These are phyloP conservation scores for Ascaphus truei DNA, from an alignment of 2,113 vertebrate species.

Conservation along the genomic window DNA sequence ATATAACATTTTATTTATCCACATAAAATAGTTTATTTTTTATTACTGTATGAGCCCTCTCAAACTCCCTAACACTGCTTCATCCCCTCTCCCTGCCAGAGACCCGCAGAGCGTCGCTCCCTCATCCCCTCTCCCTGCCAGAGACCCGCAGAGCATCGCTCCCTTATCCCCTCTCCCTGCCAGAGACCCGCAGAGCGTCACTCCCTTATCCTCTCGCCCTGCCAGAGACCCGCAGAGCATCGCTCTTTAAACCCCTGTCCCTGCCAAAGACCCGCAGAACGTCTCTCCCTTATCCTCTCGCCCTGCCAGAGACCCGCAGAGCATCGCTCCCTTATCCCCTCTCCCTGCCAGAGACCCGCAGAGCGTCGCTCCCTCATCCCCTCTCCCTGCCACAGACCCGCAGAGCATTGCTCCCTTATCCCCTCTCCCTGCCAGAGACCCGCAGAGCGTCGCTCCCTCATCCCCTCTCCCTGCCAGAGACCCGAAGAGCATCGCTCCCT, in stretches of 20 bases:
- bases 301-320: not conserved
- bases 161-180: not conserved
- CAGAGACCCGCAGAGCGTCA: not conserved
- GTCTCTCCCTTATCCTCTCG: not conserved
- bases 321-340: not conserved
- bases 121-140: not conserved
- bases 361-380: not conserved
- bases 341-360: not conserved
- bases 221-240: not conserved
- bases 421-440: not conserved
- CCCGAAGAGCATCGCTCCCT: not conserved
- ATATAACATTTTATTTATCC: constrained; percentile 37
- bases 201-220: too few relatives aligned
- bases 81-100: too few relatives aligned
- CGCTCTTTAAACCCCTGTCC: too few relatives aligned
- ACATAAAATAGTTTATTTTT: constrained; percentile 37
- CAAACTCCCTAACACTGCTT: too few relatives aligned
- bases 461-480: not conserved
- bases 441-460: not conserved
- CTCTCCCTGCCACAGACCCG: not conserved
- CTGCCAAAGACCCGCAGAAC: not conserved
- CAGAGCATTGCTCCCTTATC: not conserved
- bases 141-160: not conserved
- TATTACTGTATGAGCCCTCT: constrained; percentile 26
- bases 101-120: not conserved